Percentiles rank a stretch among this genome's conserved stretches.
Evolutionary conservation across 2,888 invertebrate species (phyloP).

Genomic region (Agrochola macilenta): DNA sequence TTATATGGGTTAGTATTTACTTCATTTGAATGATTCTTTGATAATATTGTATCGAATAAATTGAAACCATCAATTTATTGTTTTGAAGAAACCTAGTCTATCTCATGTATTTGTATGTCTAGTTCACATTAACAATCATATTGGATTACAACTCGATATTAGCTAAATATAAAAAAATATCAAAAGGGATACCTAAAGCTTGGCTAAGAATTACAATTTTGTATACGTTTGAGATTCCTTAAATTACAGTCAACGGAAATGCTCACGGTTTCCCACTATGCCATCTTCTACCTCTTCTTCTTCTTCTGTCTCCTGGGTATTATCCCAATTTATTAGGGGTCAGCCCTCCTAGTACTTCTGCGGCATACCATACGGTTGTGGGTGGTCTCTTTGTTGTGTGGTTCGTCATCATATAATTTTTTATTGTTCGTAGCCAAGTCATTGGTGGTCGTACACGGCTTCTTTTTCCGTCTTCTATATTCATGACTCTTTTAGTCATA

Average conservation of each 20-base stretch:
- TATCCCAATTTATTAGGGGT: too few relatives aligned
- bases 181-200: not conserved
- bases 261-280: not conserved
- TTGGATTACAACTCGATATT: not conserved
- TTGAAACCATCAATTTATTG: conserved; percentile 1
- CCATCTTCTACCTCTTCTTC: too few relatives aligned
- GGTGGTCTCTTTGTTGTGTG: too few relatives aligned
- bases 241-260: not conserved
- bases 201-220: conserved; percentile 14
- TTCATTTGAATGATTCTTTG: conserved; percentile 17
- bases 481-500: too few relatives aligned
- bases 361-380: too few relatives aligned
- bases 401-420: too few relatives aligned
- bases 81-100: not conserved
- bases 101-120: not conserved
- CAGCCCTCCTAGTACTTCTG: too few relatives aligned
- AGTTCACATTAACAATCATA: conserved; percentile 1
- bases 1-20: not conserved
- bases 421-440: too few relatives aligned
- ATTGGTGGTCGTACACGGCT: too few relatives aligned
- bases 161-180: conserved; percentile 6
- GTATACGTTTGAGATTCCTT: not conserved
- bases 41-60: conserved; percentile 1
- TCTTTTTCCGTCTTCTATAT: too few relatives aligned
- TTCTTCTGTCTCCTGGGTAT: too few relatives aligned